These are phyloP conservation scores for Drosophila silvestris DNA, from an alignment of 2,888 invertebrate genomes.

Conservation along the genomic window DNA sequence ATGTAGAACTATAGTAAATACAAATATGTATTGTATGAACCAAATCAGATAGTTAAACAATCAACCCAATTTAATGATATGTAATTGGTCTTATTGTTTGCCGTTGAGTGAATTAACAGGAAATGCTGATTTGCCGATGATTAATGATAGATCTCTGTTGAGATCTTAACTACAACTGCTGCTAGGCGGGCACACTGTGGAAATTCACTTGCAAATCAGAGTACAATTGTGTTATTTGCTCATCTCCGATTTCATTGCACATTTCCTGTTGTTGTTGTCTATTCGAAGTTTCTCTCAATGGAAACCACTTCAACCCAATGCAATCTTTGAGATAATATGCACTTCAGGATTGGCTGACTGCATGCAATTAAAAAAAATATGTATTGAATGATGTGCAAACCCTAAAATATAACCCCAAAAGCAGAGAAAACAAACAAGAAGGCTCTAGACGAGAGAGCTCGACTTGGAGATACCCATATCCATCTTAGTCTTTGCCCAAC, in stretches of 20 bases:
- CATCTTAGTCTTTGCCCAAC: neutral
- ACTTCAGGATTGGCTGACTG: slow-evolving; percentile 30
- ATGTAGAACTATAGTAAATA: neutral
- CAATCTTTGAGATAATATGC: slow-evolving; percentile 6
- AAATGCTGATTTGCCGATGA: slow-evolving; percentile 19
- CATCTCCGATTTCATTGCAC: slow-evolving; percentile 48
- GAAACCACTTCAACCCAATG: slow-evolving; percentile 12
- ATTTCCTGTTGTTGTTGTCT: slow-evolving; percentile 47
- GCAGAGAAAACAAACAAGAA: neutral
- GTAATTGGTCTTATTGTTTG: slow-evolving; percentile 7
- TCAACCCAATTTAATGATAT: neutral
- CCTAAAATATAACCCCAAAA: slow-evolving; percentile 12
- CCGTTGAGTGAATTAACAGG: slow-evolving; percentile 17
- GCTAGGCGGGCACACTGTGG: neutral
- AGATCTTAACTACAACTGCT: slow-evolving; percentile 3
- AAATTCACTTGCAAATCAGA: slow-evolving; percentile 34
- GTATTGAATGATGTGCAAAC: slow-evolving; percentile 33
- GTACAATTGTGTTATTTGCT: slow-evolving; percentile 19
- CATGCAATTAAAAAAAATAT: slow-evolving; percentile 43
- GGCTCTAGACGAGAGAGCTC: neutral
- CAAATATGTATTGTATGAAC: neutral
- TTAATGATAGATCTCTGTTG: slow-evolving; percentile 19
- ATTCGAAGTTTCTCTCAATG: slow-evolving; percentile 1
- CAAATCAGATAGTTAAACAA: neutral
- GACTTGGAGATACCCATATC: neutral